Percentiles rank a stretch among this genome's conserved stretches.
Conservation (phyloP, 2,888 invertebrate genomes). For the Amphipoea oculea region DNA sequence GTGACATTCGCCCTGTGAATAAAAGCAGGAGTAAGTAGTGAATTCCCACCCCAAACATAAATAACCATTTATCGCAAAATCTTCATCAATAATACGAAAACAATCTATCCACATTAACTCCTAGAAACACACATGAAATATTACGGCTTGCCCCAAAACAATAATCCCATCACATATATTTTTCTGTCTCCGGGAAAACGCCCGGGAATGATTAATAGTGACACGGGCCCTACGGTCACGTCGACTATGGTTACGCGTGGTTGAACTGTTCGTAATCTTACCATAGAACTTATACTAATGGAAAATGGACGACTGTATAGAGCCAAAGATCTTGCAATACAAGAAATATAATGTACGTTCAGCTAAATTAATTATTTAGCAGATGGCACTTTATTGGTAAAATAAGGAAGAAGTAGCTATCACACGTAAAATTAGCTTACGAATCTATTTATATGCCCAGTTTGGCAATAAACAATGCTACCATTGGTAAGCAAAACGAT, state of each 20-base stretch:
- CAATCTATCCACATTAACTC: constrained; percentile 40
- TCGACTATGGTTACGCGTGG: constrained; percentile 67
- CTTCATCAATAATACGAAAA: constrained; percentile 38
- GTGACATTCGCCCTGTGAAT: neutral
- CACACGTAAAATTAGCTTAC: neutral
- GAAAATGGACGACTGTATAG: constrained; percentile 18
- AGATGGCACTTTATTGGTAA: neutral
- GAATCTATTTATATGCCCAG: neutral
- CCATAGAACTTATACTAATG: constrained; percentile 56
- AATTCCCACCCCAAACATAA: neutral
- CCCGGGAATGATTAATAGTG: constrained; percentile 68
- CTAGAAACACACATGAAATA: constrained; percentile 52
- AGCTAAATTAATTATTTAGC: neutral
- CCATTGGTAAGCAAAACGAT: neutral
- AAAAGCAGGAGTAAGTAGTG: neutral
- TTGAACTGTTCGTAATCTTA: constrained; percentile 57
- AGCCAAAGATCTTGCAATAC: constrained; percentile 8
- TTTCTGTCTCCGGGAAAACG: constrained; percentile 61
- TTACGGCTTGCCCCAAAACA: constrained; percentile 50
- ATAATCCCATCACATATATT: constrained; percentile 61
- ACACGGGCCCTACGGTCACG: constrained; percentile 65
- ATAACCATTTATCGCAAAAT: constrained; percentile 29
- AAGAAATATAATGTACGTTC: neutral
- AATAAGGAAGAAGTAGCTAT: neutral
- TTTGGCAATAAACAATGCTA: neutral